phyloP scores from a whole-genome alignment of 2,888 invertebrate genomes.

The Mongoloraphidia duomilia region DNA sequence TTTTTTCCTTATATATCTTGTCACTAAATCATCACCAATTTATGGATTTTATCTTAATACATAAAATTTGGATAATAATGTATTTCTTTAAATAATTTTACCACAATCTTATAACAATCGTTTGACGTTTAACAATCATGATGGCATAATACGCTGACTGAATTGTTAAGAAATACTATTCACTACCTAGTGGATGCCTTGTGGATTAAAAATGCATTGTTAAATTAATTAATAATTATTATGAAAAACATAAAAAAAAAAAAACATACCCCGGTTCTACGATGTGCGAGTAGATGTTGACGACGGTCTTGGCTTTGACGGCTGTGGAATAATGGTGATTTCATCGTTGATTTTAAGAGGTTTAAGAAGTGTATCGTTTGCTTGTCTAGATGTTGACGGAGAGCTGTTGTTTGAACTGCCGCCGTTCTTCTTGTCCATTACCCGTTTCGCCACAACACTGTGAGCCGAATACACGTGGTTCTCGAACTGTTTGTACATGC shows the following conservation, averaged over 20 bases:
- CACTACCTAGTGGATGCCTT: too few relatives aligned
- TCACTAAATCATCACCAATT: too few relatives aligned
- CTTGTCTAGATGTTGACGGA: slow-evolving; percentile 25
- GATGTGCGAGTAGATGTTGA: slow-evolving; percentile 1
- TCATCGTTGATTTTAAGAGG: slow-evolving; percentile 80
- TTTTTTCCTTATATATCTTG: too few relatives aligned
- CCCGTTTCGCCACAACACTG: slow-evolving; percentile 76
- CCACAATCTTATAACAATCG: too few relatives aligned
- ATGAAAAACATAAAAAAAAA: neutral
- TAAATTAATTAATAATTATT: too few relatives aligned
- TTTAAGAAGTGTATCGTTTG: slow-evolving; percentile 52
- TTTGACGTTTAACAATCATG: too few relatives aligned
- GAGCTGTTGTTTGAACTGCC: slow-evolving; percentile 23
- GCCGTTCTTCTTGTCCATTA: slow-evolving; percentile 59
- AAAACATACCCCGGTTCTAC: neutral
- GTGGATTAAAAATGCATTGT: too few relatives aligned
- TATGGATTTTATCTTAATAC: too few relatives aligned
- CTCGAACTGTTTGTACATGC: slow-evolving; percentile 90
- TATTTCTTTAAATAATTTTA: too few relatives aligned
- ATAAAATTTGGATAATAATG: too few relatives aligned
- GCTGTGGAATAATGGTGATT: slow-evolving; percentile 79
- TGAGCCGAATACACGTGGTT: slow-evolving; percentile 89
- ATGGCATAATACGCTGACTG: too few relatives aligned
- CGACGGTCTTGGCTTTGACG: slow-evolving; percentile 34
- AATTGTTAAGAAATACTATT: too few relatives aligned